Conservation (phyloP, 2,797 vertebrate species). For the Mormyrops attenuatus region DNA sequence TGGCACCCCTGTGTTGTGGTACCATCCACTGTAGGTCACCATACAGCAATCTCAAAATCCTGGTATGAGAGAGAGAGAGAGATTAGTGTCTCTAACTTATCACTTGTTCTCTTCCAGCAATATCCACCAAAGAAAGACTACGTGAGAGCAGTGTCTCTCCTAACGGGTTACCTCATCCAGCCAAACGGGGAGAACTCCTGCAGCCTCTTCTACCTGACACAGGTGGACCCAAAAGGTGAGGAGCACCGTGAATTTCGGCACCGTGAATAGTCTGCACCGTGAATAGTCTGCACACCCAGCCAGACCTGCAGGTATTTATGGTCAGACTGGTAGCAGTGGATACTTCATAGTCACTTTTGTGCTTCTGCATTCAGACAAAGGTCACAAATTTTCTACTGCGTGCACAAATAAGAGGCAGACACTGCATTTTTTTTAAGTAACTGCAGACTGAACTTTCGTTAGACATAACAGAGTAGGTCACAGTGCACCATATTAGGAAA, state of each 20-base stretch:
- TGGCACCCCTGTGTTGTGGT: background rate
- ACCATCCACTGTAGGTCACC: background rate
- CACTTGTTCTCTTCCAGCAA: constrained; percentile 54
- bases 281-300: background rate
- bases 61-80: background rate
- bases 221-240: constrained; percentile 80
- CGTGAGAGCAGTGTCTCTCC: constrained; percentile 78
- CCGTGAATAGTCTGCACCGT: background rate
- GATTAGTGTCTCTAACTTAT: background rate
- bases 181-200: constrained; percentile 61
- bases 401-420: background rate
- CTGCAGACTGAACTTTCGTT: background rate
- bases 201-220: constrained; percentile 79
- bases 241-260: background rate
- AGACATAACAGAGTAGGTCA: background rate
- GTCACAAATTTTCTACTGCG: background rate
- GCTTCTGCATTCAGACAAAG: background rate
- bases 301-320: background rate
- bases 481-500: background rate
- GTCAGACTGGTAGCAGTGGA: background rate
- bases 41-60: background rate
- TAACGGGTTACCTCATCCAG: constrained; percentile 82
- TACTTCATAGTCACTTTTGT: background rate
- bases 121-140: constrained; percentile 80
- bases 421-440: background rate